These are phyloP conservation scores for Hirtodrosophila alboralis DNA, from an alignment of 2,888 invertebrate species.

Conservation along the genomic window DNA sequence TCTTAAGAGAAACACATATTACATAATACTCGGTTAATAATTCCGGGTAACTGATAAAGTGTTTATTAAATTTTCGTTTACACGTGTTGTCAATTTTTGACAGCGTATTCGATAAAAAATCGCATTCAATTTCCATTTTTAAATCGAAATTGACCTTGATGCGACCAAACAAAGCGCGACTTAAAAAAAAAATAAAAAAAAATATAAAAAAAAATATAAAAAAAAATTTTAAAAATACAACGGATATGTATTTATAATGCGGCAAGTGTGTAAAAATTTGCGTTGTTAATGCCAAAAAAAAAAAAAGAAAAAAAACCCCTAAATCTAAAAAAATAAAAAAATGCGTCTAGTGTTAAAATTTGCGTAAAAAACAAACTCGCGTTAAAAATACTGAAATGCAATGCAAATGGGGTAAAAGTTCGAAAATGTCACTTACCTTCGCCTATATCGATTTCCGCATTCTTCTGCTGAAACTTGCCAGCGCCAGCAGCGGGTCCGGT, in stretches of 20 bases:
- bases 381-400: slow-evolving; percentile 31
- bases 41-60: slow-evolving; percentile 34
- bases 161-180: slow-evolving; percentile 46
- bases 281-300: slow-evolving; percentile 36
- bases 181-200: slow-evolving; percentile 25
- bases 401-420: slow-evolving; percentile 8
- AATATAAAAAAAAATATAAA: slow-evolving; percentile 20
- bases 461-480: slow-evolving; percentile 82
- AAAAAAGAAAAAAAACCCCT: slow-evolving; percentile 5
- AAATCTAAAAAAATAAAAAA: slow-evolving; percentile 1
- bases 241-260: too few relatives aligned
- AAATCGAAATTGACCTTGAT: slow-evolving; percentile 71
- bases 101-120: slow-evolving; percentile 13
- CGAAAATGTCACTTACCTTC: slow-evolving; percentile 80
- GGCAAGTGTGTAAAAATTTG: slow-evolving; percentile 44
- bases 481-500: slow-evolving; percentile 71
- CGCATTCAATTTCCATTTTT: slow-evolving; percentile 37
- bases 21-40: background rate
- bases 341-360: slow-evolving; percentile 35
- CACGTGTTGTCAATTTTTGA: slow-evolving; percentile 56
- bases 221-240: slow-evolving; percentile 53
- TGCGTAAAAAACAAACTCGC: slow-evolving; percentile 20
- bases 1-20: too few relatives aligned
- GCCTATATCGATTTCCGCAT: slow-evolving; percentile 83
- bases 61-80: slow-evolving; percentile 40